Conservation (phyloP, 1,140 invertebrate genomes). For the Neodiprion lecontei region DNA sequence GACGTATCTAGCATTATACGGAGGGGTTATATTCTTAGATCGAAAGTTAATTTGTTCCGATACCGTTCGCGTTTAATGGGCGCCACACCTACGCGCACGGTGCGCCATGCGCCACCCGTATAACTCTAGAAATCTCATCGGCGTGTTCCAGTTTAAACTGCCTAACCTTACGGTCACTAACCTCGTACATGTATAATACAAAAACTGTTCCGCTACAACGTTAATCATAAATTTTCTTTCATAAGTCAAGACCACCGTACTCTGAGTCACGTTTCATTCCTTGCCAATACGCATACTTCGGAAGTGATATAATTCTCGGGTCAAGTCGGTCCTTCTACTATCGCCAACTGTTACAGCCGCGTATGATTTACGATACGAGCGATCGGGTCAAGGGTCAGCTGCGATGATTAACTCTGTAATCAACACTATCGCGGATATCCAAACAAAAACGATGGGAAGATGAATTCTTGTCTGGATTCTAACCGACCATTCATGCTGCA, state of each 20-base stretch:
- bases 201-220: not conserved
- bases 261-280: not conserved
- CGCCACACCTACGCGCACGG: not conserved
- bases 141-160: not conserved
- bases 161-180: slow-evolving; percentile 1
- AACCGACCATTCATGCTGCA: too few species aligned
- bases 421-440: not conserved
- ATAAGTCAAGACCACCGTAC: not conserved
- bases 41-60: not conserved
- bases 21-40: not conserved
- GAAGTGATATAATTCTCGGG: too few species aligned
- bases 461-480: too few species aligned
- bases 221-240: not conserved
- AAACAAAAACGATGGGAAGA: too few species aligned
- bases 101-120: too few species aligned
- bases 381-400: not conserved
- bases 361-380: not conserved
- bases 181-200: not conserved
- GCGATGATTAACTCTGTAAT: not conserved
- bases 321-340: too few species aligned
- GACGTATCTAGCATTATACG: too few species aligned
- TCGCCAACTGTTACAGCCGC: too few species aligned
- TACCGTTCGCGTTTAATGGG: not conserved
- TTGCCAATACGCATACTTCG: not conserved
- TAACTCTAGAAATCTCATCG: not conserved